Evolutionary conservation across 2,113 vertebrate species (phyloP).

Genomic region (Bombycilla garrulus): DNA sequence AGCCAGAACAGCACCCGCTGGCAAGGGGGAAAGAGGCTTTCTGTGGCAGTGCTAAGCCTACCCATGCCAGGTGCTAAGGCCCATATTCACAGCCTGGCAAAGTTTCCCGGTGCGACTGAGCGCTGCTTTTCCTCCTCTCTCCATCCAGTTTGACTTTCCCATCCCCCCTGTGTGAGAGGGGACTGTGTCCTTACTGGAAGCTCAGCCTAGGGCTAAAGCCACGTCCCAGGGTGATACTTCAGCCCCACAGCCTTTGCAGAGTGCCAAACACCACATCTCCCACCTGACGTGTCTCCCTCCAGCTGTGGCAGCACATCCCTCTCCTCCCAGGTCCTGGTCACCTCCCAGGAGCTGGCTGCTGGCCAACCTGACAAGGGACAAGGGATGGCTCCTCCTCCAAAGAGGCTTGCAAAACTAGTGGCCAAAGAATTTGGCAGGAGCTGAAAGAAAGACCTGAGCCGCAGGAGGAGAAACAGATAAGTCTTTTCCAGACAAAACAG

Average conservation of each 20-base stretch:
- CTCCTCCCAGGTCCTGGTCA: fast-evolving
- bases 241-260: not conserved
- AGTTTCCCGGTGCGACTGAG: not conserved
- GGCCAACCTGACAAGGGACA: fast-evolving
- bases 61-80: not conserved
- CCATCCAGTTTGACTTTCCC: not conserved
- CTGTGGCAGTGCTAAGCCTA: not conserved
- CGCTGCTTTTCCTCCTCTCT: fast-evolving
- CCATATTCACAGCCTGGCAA: not conserved
- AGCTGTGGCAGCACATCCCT: fast-evolving
- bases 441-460: constrained; percentile 18
- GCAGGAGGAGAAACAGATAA: not conserved
- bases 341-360: not conserved
- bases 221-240: not conserved
- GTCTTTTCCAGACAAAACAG: constrained; percentile 50
- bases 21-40: not conserved
- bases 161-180: fast-evolving
- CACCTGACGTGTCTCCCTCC: not conserved
- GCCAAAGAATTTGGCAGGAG: not conserved
- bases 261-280: not conserved
- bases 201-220: not conserved
- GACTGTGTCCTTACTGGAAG: not conserved
- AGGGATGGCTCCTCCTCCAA: not conserved
- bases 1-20: not conserved
- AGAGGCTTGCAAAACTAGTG: not conserved